Base-by-base conservation (phyloP, 2,113 vertebrate genomes). In the Parus major region DNA sequence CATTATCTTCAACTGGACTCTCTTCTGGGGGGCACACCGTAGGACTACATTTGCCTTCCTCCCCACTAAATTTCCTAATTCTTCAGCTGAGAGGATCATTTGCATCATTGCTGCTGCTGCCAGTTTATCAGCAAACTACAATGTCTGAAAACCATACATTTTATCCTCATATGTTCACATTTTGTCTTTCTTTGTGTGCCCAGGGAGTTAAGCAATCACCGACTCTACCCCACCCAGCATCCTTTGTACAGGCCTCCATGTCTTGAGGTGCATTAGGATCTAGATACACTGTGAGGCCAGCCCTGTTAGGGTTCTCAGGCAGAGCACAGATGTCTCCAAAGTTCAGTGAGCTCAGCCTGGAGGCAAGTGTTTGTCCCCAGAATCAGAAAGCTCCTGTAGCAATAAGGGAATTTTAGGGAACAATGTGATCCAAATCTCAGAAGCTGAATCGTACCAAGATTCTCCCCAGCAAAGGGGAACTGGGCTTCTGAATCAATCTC, bases 291-390 rank as follows among this genome's bases (percentile, higher is more conserved):
- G 1, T 1, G 2, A 86, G 28, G 36, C 87, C 47, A 63, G 11
- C 12, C 29, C 29, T 0, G 0, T 63, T 42, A 13, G 46, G 10
- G 8, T 22, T 36, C n/a, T 71, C n/a, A 46, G 36, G 20, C n/a
- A 68, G 24, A 64, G 15, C 33, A 55, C 0, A 44, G 22, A 18
- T 65, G 15, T 52, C 60, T 84, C 52, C 39, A 47, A 8, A 75
- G 19, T 64, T 78, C 81, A 60, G 0, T 42, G 12, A 87, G n/a
- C 7, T 53, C 39, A 3, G 31, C 25, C n/a, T 75, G 22, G 15
- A 68, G 31, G n/a, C 47, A 68, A 25, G 12, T 36, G 18, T 12
- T 61, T 72, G 31, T 7, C 10, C 9, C 18, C 27, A 81, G 39
- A 14, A 71, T 36, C 4, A 0, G 44, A 68, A 70, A 85, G 20